Evolutionary conservation across 2,888 invertebrate species (phyloP).

Genomic region (Amiota communis): DNA sequence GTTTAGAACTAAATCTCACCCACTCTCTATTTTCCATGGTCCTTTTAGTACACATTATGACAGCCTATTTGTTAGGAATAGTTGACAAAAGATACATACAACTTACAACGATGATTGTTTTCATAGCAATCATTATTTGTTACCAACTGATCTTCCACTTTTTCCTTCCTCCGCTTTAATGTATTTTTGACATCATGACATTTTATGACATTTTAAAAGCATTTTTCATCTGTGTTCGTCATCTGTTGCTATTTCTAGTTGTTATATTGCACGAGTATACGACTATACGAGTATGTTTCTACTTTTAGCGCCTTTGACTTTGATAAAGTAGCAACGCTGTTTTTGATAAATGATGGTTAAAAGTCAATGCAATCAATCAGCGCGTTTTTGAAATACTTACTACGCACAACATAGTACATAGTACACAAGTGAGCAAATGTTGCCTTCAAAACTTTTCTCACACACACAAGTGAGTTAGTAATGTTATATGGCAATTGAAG

Average conservation of each 20-base stretch:
- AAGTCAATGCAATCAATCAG: constrained; percentile 66
- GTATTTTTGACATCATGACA: no score
- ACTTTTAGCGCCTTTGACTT: constrained; percentile 46
- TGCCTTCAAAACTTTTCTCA: constrained; percentile 44
- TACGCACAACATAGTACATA: no score
- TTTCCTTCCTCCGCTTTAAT: constrained; percentile 32
- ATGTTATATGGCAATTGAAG: constrained; percentile 23
- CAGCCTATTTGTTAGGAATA: no score
- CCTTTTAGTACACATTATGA: no score
- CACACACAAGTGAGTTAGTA: constrained; percentile 55
- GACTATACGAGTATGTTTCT: constrained; percentile 50
- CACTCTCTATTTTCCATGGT: no score
- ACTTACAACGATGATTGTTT: no score
- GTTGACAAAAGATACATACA: no score
- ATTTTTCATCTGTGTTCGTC: constrained; percentile 41
- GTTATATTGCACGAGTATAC: constrained; percentile 54
- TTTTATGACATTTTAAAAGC: constrained; percentile 19
- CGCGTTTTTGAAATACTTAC: constrained; percentile 27
- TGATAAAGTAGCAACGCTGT: constrained; percentile 52
- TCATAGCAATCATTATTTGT: no score
- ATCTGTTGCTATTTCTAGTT: not conserved
- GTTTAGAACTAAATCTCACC: no score
- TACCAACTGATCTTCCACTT: no score
- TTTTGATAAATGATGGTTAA: constrained; percentile 66
- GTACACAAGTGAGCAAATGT: not conserved